Evolutionary conservation across 2,888 invertebrate genomes (phyloP), one percentile per base, ranked within the genome.

Genomic region (Cosmia pyralina): DNA sequence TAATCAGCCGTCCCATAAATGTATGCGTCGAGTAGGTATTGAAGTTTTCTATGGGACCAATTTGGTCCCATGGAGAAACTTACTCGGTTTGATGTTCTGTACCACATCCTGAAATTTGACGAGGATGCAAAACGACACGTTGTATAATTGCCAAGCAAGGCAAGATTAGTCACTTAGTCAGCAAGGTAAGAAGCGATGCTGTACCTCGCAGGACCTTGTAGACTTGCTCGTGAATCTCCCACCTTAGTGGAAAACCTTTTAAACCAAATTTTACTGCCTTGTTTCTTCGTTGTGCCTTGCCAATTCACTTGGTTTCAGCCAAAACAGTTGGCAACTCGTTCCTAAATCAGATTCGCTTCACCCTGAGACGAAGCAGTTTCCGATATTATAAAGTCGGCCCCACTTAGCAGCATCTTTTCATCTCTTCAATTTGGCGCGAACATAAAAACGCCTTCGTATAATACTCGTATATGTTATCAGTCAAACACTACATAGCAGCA

Each of bases 391-490:
- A 22, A 48, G 6, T 3, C 17, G 13, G 5, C 1, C 2, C n/a
- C 38, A 28, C n/a, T 53, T 28, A 13, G 1, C 10, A 13, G 4
- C 0, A 52, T n/a, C 8, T 46, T 8, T 62, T 1, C 2, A 4
- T 17, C n/a, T 17, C 10, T 34, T 22, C 4, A 22, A 34, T 10
- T 65, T 41, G 15, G 0, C 8, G 19, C 52, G 0, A 22, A 13
- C 4, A 17, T 22, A 41, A 2, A 19, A 46, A 2, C 38, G 38
- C 1, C 15, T 48, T 17, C 41, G 38, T 38, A n/a, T n/a, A n/a
- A 38, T 38, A 15, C 34, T 2, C 4, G 4, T 52, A 57, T 81
- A 62, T 69, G 79, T 73, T 60, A 64, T 68, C 63, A 60, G 28
- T 6, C 1, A 34, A 17, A n/a, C 28, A 67, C 48, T 22, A 38